Evolutionary conservation across 2,113 vertebrate species (phyloP), one percentile per base, ranked within the genome.

Genomic region (Callospermophilus lateralis): DNA sequence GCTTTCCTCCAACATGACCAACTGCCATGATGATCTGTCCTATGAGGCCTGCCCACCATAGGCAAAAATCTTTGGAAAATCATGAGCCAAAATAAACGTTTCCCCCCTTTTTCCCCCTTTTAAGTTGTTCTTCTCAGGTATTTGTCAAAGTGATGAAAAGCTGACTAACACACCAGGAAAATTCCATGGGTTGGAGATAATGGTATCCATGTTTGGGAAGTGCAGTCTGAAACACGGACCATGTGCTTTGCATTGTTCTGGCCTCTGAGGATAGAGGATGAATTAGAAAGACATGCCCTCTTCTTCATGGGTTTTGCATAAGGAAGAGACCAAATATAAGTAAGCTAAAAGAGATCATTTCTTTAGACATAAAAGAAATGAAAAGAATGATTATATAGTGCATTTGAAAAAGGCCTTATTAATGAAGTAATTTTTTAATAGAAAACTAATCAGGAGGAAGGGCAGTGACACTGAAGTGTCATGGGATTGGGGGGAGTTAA

Each of bases 241-340:
- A 0, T 8, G 6, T 37, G 51, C 51, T 17, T 17, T 30, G 2
- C 0, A 0, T 16, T 77, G 20, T 70, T 1, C 16, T 48, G 24
- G 19, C 9, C 7, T 22, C 48, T 55, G 24, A 70, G 28, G 20
- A 45, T 65, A 45, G 3, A 0, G 24, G 1, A 9, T 26, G 10
- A 83, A 34, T 72, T 32, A 51, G 28, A 37, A 45, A 84, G 37
- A 34, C 8, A 68, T 6, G 65, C 13, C 37, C n/a, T 8, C 24
- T 70, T 87, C 45, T 13, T 55, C n/a, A 4, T 68, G 61, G 73
- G 39, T 11, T 17, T 68, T 94, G 7, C 15, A 48, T 68, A 79
- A 89, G 32, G 9, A 37, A 92, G 8, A 68, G 9, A 11, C 32
- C 19, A 58, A 87, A 53, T 55, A 65, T 32, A 34, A 19, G 12